Conservation (phyloP, 2,888 invertebrate species). For the Stenolophus ochropezus region DNA sequence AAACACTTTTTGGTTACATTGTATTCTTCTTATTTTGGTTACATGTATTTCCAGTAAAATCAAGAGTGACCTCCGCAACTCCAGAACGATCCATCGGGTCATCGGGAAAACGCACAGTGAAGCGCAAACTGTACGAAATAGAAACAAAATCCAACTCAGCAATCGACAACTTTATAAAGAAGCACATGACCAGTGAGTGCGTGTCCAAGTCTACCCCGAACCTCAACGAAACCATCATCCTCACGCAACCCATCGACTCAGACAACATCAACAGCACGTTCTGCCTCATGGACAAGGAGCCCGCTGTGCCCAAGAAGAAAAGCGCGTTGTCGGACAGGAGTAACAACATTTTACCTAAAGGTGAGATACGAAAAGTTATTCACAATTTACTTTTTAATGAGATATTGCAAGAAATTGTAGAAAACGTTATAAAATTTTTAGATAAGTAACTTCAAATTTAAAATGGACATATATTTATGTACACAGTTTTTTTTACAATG, state of each 20-base stretch:
- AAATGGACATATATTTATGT: too few species aligned
- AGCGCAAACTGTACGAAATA: conserved; percentile 45
- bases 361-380: conserved; percentile 38
- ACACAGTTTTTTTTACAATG: too few species aligned
- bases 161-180: conserved; percentile 6
- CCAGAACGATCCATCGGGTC: not conserved
- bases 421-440: conserved; percentile 21
- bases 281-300: conserved; percentile 19
- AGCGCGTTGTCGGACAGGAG: conserved; percentile 34
- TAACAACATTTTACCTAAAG: conserved; percentile 19
- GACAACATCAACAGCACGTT: conserved; percentile 47
- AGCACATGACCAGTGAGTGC: not conserved
- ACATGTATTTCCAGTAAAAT: not conserved
- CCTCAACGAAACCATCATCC: conserved; percentile 38
- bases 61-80: not conserved
- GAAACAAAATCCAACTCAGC: conserved; percentile 24
- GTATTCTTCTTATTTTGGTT: not conserved
- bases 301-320: conserved; percentile 31
- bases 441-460: conserved; percentile 25
- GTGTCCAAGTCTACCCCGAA: conserved; percentile 5
- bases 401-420: conserved; percentile 26
- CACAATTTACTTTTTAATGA: conserved; percentile 24
- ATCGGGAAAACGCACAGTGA: conserved; percentile 31
- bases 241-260: conserved; percentile 12
- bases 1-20: too few species aligned